Evolutionary conservation across 2,888 invertebrate species (phyloP), one percentile per base, ranked within the genome.

Genomic region (Pimpla rufipes): DNA sequence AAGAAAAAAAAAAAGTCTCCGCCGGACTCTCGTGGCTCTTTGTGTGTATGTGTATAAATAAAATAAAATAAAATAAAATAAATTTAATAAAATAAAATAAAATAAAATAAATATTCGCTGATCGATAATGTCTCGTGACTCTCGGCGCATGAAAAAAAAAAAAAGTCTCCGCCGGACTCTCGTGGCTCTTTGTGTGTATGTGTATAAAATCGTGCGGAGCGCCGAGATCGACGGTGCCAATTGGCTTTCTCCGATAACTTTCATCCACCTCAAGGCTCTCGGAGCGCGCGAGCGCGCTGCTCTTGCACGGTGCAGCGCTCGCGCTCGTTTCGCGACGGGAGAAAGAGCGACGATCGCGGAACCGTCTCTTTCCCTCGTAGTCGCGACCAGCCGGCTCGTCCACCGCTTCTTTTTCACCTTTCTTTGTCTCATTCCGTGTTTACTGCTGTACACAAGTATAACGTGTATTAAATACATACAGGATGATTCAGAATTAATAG

Each of bases 191-290:
- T 10, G 35, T 64, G n/a, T 40, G 8, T 55, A 57, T 47, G 52
- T 47, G 50, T 66, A 62, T 50, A 59, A 67, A 73, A 76, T 79
- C 67, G 74, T 71, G 79, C 77, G 64, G 57, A 62, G 23, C 67
- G 84, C 82, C 79, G 82, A 84, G 87, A 86, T 87, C 81, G 84
- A 85, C 81, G 78, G 85, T 90, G 91, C 90, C 91, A 90, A 92
- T 92, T 91, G 92, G 92, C 93, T 93, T 93, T 93, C 93, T 92
- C 93, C 92, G 89, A 91, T 92, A 92, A 93, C 93, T 93, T 93
- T 93, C 93, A 92, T 93, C 89, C 90, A 88, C 87, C 90, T 89
- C 87, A 87, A 88, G 88, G 85, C 88, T 85, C 81, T 74, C 81
- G 40, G 45, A 2, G 2, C 29, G 2, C 29, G 29, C 29, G 29